Base-by-base conservation (phyloP, 2,113 vertebrate species). In the Pseudorhombus dupliciocellatus region DNA sequence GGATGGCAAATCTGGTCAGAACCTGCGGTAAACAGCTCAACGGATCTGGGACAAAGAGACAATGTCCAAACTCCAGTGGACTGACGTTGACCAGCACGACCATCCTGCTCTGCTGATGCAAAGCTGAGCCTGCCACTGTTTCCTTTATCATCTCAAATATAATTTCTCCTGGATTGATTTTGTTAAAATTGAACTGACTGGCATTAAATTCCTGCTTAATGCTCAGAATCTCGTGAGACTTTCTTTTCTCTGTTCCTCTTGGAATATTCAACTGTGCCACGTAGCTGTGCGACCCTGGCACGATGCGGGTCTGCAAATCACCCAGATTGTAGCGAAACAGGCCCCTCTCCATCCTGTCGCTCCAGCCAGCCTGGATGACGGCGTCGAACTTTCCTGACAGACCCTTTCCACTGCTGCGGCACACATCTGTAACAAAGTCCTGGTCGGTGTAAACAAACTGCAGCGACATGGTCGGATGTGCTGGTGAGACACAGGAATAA, bases 31-130 rank as follows among this genome's bases (percentile, higher is more conserved):
- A 79, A 26, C 88, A 86, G 0, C 5, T 83, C 3, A 68, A 28
- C 0, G 96, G 96, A 11, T 95, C 92, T 0, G 96, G 96, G 20
- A 98, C 91, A 68, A 98, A 88, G 58, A 98, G 92, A 80, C 96
- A 94, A 22, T 99, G 97, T 5, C 96, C 96, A 56, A 92, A 93
- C 79, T 95, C 95, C 73, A 98, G 53, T 3, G 96, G 97, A 79
- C 97, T 98, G 57, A 94, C 93, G 16, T 98, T 99, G 58, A 92
- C 77, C 40, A 92, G 46, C 42, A 98, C 95, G 12, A 95, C 72
- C 61, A 94, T 85, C 31, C 28, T 78, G 5, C 73, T 76, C 0
- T 55, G 2, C 4, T 58, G 26, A 10, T 80, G 51, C 28, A 55
- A 20, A 63, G 10, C 12, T 24, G 40, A 0, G 1, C 7, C 18